Evolutionary conservation across 2,888 invertebrate genomes (phyloP).

Genomic region (Melolontha melolontha): DNA sequence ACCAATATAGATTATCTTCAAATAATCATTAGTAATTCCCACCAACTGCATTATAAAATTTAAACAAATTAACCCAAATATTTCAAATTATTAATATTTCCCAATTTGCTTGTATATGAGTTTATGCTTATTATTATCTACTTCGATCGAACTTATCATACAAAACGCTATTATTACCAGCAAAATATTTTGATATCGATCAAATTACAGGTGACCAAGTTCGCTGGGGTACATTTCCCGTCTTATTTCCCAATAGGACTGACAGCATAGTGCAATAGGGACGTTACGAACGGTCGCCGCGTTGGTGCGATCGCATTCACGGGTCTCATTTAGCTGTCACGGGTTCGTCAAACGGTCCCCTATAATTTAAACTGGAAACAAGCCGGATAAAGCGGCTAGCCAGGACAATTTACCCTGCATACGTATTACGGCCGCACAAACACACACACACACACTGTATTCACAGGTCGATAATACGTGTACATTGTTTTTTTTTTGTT

Average conservation of each 20-base stretch:
- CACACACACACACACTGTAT: constrained; percentile 49
- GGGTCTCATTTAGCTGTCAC: constrained; percentile 63
- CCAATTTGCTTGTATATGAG: too few species aligned
- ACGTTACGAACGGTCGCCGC: not conserved
- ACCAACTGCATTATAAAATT: too few species aligned
- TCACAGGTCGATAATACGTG: too few species aligned
- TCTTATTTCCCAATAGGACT: constrained; percentile 53
- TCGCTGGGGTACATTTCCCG: constrained; percentile 50
- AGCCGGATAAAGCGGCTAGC: constrained; percentile 55
- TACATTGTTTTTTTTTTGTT: not conserved
- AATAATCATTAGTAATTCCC: too few species aligned
- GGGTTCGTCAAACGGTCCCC: constrained; percentile 62
- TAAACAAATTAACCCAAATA: too few species aligned
- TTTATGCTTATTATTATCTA: too few species aligned
- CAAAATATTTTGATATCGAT: constrained; percentile 49
- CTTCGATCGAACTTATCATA: not conserved
- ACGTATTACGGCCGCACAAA: constrained; percentile 58
- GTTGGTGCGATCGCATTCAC: constrained; percentile 48
- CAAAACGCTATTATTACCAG: not conserved
- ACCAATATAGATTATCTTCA: too few species aligned
- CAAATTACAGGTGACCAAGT: constrained; percentile 50
- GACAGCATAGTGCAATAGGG: constrained; percentile 43
- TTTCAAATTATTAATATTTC: too few species aligned
- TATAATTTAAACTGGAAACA: constrained; percentile 62
- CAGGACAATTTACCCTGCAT: constrained; percentile 59